Evolutionary conservation across 2,797 vertebrate genomes (phyloP).

Genomic region (Stomatorhinus walkeri): DNA sequence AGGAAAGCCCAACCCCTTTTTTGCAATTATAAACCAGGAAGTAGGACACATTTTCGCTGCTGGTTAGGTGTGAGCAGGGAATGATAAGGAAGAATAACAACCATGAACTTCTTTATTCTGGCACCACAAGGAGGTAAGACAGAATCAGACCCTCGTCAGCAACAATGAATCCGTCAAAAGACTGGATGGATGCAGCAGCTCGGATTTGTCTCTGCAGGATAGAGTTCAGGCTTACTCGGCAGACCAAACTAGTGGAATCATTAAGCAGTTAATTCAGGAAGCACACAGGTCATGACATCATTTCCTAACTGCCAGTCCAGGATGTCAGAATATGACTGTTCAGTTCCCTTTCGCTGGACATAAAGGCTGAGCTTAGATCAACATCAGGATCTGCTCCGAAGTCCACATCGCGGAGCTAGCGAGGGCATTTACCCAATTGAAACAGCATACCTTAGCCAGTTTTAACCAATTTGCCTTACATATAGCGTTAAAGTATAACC

Average conservation of each 20-base stretch:
- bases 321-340: constrained; percentile 48
- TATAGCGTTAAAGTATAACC: background rate
- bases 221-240: constrained; percentile 23
- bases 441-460: background rate
- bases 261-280: constrained; percentile 69
- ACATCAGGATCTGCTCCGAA: background rate
- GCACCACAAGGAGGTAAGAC: background rate
- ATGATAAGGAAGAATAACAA: background rate
- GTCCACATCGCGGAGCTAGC: background rate
- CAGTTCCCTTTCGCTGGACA: constrained; percentile 42
- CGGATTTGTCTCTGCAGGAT: background rate
- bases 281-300: constrained; percentile 63
- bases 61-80: background rate
- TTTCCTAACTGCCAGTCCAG: constrained; percentile 58
- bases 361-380: constrained; percentile 34
- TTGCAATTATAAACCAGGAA: background rate
- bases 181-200: background rate
- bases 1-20: background rate
- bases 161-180: background rate
- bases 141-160: background rate
- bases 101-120: background rate
- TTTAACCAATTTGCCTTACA: background rate
- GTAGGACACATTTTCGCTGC: background rate
- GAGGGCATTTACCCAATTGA: background rate
- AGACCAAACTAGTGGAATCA: constrained; percentile 35